phyloP scores from a whole-genome alignment of 2,113 vertebrate species.

The Grallaria varia region DNA sequence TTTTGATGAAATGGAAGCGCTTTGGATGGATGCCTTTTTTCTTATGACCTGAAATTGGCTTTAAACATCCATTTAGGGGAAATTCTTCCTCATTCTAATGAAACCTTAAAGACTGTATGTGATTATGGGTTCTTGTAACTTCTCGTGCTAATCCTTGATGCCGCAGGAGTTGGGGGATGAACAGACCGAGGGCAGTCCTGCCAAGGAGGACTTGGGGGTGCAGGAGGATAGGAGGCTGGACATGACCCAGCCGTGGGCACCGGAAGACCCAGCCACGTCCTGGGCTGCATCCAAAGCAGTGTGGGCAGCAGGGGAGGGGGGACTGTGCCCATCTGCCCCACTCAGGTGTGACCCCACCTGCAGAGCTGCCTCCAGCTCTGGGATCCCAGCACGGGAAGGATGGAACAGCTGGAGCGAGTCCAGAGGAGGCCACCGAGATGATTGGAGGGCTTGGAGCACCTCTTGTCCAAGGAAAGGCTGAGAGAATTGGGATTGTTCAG shows the following conservation, averaged over 20 bases:
- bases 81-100: not conserved
- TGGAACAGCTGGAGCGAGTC: not conserved
- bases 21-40: not conserved
- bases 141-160: not conserved
- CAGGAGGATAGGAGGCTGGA: not conserved
- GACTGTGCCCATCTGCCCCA: not conserved
- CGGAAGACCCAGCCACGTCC: not conserved
- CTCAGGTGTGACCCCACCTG: not conserved
- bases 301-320: not conserved
- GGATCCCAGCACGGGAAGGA: not conserved
- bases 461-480: not conserved
- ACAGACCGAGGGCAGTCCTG: not conserved
- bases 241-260: no score
- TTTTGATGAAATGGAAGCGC: not conserved
- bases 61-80: not conserved
- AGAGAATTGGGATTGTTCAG: not conserved
- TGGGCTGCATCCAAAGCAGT: not conserved
- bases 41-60: not conserved
- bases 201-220: not conserved
- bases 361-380: not conserved
- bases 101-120: not conserved
- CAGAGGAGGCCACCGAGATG: not conserved
- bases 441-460: not conserved
- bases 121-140: not conserved
- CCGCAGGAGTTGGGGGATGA: no score